Conservation (phyloP, 2,888 invertebrate species). For the Scotopteryx bipunctaria region DNA sequence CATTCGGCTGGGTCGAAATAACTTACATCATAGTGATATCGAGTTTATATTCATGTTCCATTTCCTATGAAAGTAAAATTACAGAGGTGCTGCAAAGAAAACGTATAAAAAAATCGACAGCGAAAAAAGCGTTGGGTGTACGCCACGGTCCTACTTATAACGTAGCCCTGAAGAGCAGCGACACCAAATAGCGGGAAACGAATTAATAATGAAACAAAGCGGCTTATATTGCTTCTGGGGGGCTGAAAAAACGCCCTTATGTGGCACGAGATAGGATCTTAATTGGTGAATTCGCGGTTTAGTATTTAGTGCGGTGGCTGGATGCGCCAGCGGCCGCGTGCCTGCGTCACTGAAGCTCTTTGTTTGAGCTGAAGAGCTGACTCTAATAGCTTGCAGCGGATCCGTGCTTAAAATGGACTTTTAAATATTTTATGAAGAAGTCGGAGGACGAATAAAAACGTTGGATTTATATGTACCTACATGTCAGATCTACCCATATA, state of each 20-base stretch:
- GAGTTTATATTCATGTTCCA: conserved; percentile 22
- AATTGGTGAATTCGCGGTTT: conserved; percentile 61
- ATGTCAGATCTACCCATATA: conserved; percentile 31
- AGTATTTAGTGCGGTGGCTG: conserved; percentile 61
- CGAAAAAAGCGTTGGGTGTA: conserved; percentile 60
- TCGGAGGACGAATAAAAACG: conserved; percentile 54
- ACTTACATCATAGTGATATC: conserved; percentile 11
- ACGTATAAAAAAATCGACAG: conserved; percentile 44
- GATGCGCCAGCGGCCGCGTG: conserved; percentile 67
- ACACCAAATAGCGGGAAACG: conserved; percentile 78
- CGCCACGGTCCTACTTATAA: conserved; percentile 66
- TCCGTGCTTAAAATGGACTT: conserved; percentile 78
- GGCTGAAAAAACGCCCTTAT: conserved; percentile 65
- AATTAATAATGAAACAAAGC: conserved; percentile 76
- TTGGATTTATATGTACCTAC: conserved; percentile 42
- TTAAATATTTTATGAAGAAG: conserved; percentile 78
- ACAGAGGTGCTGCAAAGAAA: conserved; percentile 27
- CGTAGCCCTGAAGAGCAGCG: conserved; percentile 70
- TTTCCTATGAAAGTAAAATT: conserved; percentile 29
- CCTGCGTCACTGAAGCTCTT: conserved; percentile 75
- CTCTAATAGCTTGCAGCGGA: conserved; percentile 81
- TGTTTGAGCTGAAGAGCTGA: conserved; percentile 81
- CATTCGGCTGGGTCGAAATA: conserved; percentile 10
- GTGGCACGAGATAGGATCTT: conserved; percentile 68
- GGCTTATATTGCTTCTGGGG: conserved; percentile 58